Conservation (phyloP, 2,113 vertebrate species). For the Pelodiscus sinensis region DNA sequence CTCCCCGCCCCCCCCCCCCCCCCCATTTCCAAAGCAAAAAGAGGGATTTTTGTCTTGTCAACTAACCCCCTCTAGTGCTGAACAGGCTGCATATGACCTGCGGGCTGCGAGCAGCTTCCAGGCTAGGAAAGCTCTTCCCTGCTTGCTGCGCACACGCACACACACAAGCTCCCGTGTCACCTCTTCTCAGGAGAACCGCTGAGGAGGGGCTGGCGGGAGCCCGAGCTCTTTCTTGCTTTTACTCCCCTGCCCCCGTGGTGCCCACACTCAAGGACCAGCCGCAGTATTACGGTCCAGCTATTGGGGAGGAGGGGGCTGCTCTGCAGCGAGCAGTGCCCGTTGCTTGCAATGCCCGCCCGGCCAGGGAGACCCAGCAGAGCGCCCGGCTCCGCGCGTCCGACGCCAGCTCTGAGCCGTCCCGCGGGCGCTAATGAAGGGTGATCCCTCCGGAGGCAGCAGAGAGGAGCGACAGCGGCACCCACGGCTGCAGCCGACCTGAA, state of each 20-base stretch:
- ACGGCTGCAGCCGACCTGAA: constrained; percentile 32
- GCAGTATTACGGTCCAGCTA: background rate
- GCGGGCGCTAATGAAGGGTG: background rate
- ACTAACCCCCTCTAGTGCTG: constrained; percentile 92
- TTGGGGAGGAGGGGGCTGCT: background rate
- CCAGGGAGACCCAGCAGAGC: background rate
- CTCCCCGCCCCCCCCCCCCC: background rate
- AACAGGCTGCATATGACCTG: constrained; percentile 61
- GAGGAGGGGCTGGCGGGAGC: background rate
- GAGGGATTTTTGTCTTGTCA: constrained; percentile 78
- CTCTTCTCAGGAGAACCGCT: background rate
- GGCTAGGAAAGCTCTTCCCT: constrained; percentile 4
- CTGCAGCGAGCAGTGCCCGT: background rate
- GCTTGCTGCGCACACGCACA: background rate
- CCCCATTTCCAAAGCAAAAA: background rate
- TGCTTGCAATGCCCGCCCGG: background rate
- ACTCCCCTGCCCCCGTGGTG: background rate
- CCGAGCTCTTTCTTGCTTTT: background rate
- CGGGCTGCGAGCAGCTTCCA: background rate
- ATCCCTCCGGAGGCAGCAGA: background rate
- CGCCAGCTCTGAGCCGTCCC: background rate
- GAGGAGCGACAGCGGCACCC: background rate
- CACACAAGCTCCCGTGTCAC: background rate
- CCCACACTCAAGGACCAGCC: background rate
- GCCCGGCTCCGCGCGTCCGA: background rate